Conservation (phyloP, 2,113 vertebrate species). For the Chitala chitala region DNA sequence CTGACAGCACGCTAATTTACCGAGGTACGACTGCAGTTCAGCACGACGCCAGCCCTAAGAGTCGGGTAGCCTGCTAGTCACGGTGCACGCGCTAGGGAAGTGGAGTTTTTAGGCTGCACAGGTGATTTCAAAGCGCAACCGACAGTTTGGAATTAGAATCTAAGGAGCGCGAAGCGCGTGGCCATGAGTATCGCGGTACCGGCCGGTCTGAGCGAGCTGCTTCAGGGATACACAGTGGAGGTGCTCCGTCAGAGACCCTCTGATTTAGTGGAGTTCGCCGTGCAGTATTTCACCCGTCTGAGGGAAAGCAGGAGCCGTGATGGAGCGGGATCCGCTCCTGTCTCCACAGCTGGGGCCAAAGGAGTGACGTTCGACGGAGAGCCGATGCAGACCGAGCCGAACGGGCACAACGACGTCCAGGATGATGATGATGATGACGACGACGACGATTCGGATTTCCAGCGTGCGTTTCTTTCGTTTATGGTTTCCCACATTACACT, state of each 20-base stretch:
- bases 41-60: too few relatives aligned
- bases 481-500: neutral
- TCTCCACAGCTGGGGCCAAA: constrained; percentile 41
- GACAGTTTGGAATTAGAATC: neutral
- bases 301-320: constrained; percentile 73
- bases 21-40: too few relatives aligned
- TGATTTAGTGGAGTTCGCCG: constrained; percentile 91
- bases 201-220: constrained; percentile 87
- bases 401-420: too few relatives aligned
- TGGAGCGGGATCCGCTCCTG: constrained; percentile 42
- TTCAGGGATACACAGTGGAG: constrained; percentile 95
- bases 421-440: constrained; percentile 72
- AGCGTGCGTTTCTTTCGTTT: constrained; percentile 68
- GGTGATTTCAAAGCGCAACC: neutral
- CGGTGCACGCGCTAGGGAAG: too few relatives aligned
- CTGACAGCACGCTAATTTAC: too few relatives aligned
- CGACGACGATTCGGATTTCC: constrained; percentile 79
- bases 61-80: too few relatives aligned
- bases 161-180: neutral
- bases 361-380: constrained; percentile 72
- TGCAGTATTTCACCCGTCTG: constrained; percentile 87
- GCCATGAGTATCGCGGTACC: constrained; percentile 95
- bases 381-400: constrained; percentile 79
- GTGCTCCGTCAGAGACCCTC: constrained; percentile 86
- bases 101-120: too few relatives aligned